Evolutionary conservation across 2,797 vertebrate genomes (phyloP), one percentile per base, ranked within the genome.

Genomic region (Sebastes variabilis): DNA sequence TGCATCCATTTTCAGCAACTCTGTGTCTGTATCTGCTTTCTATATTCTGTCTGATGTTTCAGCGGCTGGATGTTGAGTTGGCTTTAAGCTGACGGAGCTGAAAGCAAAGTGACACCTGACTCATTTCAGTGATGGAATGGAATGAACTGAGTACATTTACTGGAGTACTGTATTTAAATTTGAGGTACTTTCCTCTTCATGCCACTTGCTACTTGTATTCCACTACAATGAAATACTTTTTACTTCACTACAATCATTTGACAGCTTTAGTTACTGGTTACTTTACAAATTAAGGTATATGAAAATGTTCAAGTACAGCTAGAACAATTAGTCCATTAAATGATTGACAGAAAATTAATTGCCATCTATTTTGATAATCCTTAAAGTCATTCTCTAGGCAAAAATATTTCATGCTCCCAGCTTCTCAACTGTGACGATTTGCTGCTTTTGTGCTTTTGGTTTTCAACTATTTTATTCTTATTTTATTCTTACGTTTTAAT

Each of bases 21-120:
- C 72, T 55, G 68, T 18, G 29, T 38, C 65, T 59, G 2, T 25
- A 49, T 83, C 73, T 34, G 25, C 54, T 75, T 73, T 61, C 72
- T 36, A 6, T 58, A 30, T 24, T 38, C 22, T 3, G 29, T 67
- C 60, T 81, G 60, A 66, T 69, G 79, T 79, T 84, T 81, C 72
- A 36, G 6, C 8, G 46, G n/a, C 30, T 46, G 49, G 46, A 77
- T 75, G 75, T 30, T 42, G 55, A 62, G 38, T 77, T 52, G 60
- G 54, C 52, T 72, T 62, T 8, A 10, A 65, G 66, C 62, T 27
- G 77, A 72, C 25, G 2, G 61, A 71, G 75, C 32, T n/a, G 20
- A 77, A n/a, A 65, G 58, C 24, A 73, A 81, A 86, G 66, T 24
- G 60, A 67, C 71, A 56, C 25, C 34, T 55, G 68, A 67, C 13